These are phyloP conservation scores for Eurypyga helias DNA, from an alignment of 2,113 vertebrate genomes.

Conservation along the genomic window DNA sequence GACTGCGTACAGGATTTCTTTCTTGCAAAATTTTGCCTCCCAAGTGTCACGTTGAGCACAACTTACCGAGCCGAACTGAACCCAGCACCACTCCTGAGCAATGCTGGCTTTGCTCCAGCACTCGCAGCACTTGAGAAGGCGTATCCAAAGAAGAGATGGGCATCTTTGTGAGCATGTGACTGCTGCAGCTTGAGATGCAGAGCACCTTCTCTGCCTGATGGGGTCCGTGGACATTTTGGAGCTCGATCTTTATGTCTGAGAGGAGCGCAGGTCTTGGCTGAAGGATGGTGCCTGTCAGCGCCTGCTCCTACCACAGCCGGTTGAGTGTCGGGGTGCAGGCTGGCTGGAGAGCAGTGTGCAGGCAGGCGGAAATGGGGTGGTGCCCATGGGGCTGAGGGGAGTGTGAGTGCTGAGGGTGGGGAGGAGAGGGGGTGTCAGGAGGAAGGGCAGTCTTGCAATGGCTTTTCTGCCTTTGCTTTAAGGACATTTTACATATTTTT, in stretches of 20 bases:
- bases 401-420: neutral
- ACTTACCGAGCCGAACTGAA: neutral
- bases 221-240: neutral
- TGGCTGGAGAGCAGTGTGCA: neutral
- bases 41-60: accelerated
- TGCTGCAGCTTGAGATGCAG: neutral
- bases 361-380: neutral
- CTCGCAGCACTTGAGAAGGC: neutral
- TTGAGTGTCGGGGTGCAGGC: neutral
- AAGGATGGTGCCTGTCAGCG: neutral
- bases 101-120: neutral
- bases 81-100: neutral
- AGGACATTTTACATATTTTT: neutral
- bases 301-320: neutral
- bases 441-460: neutral
- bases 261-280: neutral
- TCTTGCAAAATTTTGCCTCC: neutral
- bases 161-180: accelerated
- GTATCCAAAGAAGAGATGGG: neutral
- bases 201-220: neutral
- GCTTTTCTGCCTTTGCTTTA: neutral
- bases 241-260: accelerated
- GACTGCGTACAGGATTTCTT: neutral
- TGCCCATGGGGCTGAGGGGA: neutral
- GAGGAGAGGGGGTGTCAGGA: neutral